Conservation (phyloP, 2,113 vertebrate genomes). For the Platysternon megacephalum region DNA sequence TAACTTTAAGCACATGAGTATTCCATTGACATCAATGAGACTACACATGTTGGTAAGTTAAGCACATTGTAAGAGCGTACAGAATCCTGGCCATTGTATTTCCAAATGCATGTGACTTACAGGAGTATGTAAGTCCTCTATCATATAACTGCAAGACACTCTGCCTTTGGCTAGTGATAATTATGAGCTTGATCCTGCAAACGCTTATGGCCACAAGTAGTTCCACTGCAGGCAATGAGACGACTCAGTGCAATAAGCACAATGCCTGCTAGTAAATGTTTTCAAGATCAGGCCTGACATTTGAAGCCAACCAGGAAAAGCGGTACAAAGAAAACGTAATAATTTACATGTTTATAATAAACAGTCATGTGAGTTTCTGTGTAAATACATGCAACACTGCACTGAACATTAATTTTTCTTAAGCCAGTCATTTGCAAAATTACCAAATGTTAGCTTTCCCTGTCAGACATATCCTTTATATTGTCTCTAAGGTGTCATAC, state of each 20-base stretch:
- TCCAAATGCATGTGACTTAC: background rate
- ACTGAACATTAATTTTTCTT: background rate
- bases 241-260: background rate
- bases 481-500: constrained; percentile 6
- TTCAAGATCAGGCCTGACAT: background rate
- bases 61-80: background rate
- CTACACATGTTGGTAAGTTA: background rate
- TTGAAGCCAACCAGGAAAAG: constrained; percentile 18
- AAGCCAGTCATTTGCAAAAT: constrained; percentile 6
- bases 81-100: background rate
- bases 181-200: background rate
- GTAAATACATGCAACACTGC: background rate
- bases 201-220: background rate
- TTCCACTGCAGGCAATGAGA: background rate
- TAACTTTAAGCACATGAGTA: background rate
- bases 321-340: background rate
- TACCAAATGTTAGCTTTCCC: background rate
- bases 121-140: background rate
- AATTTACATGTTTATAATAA: background rate
- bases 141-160: background rate
- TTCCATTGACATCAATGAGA: background rate
- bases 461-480: background rate
- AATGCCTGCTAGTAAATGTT: background rate
- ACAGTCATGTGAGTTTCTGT: background rate
- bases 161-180: background rate